phyloP scores from a whole-genome alignment of 1,140 invertebrate species.

The Drosophila nigrodunni region DNA sequence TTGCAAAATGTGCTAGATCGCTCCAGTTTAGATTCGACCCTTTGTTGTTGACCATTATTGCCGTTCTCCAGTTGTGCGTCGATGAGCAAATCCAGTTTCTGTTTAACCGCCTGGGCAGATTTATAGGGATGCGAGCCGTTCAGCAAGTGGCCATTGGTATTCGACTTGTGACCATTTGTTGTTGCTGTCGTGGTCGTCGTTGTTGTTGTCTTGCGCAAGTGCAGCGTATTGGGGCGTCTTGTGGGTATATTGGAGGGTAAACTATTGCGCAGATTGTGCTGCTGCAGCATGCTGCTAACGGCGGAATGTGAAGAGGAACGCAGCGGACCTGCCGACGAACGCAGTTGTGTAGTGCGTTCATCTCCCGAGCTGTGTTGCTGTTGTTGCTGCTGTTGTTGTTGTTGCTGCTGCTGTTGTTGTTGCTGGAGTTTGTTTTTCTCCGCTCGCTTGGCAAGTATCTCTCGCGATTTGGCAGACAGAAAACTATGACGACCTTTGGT shows the following conservation, averaged over 20 bases:
- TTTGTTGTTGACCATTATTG: slow-evolving; percentile 36
- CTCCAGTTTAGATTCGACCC: slow-evolving; percentile 79
- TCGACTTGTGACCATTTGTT: slow-evolving; percentile 58
- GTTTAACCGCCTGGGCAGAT: slow-evolving; percentile 70
- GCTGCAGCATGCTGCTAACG: slow-evolving; percentile 70
- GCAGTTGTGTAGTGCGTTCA: slow-evolving; percentile 66
- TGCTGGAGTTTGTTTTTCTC: slow-evolving; percentile 80
- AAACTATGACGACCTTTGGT: slow-evolving; percentile 73
- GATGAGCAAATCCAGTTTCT: slow-evolving; percentile 79
- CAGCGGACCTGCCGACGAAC: slow-evolving; percentile 58
- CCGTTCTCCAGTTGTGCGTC: slow-evolving; percentile 48
- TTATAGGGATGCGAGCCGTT: slow-evolving; percentile 55
- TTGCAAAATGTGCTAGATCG: slow-evolving; percentile 84
- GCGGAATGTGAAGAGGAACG: slow-evolving; percentile 81
- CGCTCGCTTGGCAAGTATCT: slow-evolving; percentile 78
- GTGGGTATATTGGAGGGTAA: slow-evolving; percentile 79
- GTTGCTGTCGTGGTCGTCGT: slow-evolving; percentile 59
- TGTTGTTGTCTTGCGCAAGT: slow-evolving; percentile 72
- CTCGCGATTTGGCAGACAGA: slow-evolving; percentile 79
- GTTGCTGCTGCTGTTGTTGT: slow-evolving; percentile 67
- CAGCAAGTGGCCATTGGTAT: slow-evolving; percentile 44
- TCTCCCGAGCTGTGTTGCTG: slow-evolving; percentile 71
- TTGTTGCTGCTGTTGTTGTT: slow-evolving; percentile 53
- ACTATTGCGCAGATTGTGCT: slow-evolving; percentile 73
- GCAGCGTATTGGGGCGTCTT: slow-evolving; percentile 80